Conservation (phyloP, 2,113 vertebrate species). For the Dasypus novemcinctus region DNA sequence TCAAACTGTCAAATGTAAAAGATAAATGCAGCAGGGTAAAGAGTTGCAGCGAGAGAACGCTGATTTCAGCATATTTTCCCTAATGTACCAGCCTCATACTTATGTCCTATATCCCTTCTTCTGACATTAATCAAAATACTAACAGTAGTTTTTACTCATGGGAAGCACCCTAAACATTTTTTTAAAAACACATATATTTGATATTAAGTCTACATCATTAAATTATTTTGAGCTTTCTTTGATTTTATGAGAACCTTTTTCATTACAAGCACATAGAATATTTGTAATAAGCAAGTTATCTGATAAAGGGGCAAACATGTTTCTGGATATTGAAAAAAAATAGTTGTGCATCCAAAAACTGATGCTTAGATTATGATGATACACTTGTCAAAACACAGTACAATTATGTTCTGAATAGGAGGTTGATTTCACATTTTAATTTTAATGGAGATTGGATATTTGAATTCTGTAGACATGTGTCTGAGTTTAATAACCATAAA, state of each 20-base stretch:
- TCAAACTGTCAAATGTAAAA: no score
- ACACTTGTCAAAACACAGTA: constrained; percentile 66
- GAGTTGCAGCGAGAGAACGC: not conserved
- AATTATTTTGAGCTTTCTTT: constrained; percentile 26
- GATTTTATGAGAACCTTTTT: not conserved
- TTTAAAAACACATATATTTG: not conserved
- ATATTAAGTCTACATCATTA: not conserved
- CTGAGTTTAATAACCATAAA: constrained; percentile 80
- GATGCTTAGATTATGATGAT: constrained; percentile 42
- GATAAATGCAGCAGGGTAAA: not conserved
- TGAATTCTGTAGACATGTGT: constrained; percentile 78
- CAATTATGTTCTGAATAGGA: constrained; percentile 66
- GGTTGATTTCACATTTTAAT: constrained; percentile 76
- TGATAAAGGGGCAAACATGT: not conserved
- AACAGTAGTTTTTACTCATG: not conserved
- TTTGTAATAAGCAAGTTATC: constrained; percentile 24
- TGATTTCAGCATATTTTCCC: not conserved
- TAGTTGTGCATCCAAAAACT: constrained; percentile 40
- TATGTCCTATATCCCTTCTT: not conserved
- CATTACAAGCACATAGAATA: not conserved
- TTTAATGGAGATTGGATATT: constrained; percentile 80
- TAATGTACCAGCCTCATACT: fast-evolving
- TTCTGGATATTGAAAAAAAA: constrained; percentile 10
- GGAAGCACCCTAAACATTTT: not conserved
- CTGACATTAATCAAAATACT: not conserved